Base-by-base conservation (phyloP, 1,140 invertebrate species). In the Bombus confusus region DNA sequence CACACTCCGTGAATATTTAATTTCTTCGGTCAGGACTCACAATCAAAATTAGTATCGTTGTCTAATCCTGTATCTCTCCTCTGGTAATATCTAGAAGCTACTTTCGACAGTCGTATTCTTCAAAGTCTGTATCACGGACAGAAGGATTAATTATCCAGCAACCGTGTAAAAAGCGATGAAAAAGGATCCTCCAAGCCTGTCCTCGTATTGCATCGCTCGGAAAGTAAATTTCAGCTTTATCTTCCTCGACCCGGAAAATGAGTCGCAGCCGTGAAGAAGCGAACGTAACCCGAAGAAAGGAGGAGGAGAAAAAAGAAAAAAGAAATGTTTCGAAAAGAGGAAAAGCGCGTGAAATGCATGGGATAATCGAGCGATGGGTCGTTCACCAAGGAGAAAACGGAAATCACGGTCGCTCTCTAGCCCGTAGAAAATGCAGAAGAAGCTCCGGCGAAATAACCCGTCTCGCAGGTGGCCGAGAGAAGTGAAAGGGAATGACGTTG, bases 401-500 rank as follows among this genome's bases (percentile, higher is more conserved):
- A 64, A 64, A 81, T 64, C 41, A 82, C 15, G 81, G 37, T 77
- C 43, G 64, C 22, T 59, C 66, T 84, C n/a, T 39, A 68, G 4
- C 39, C 13, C 28, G 52, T 52, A 75, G 52, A 85, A 79, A 79
- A 89, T 82, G 81, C 73, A 86, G 57, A 79, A 73, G 74, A 73
- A 3, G 13, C 22, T 68, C 52, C 37, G 39, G 47, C 57, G 87
- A 85, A 88, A 78, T 66, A 79, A 85, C 41, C 77, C 59, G 47
- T 57, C 31, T 62, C 9, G 37, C 59, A 39, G 68, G 62, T 77
- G 25, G 72, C 10, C 68, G 64, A 73, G 68, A 34, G 87, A 88
- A 68, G 88, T 89, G 88, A 89, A 89, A 89, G 88, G 88, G 79
- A 85, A 87, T 52, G 74, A 77, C 77, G 31, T n/a, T 3, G 57